Percentiles rank a stretch among this genome's conserved stretches.
Conservation (phyloP, 2,113 vertebrate species). For the Barbus barbus region DNA sequence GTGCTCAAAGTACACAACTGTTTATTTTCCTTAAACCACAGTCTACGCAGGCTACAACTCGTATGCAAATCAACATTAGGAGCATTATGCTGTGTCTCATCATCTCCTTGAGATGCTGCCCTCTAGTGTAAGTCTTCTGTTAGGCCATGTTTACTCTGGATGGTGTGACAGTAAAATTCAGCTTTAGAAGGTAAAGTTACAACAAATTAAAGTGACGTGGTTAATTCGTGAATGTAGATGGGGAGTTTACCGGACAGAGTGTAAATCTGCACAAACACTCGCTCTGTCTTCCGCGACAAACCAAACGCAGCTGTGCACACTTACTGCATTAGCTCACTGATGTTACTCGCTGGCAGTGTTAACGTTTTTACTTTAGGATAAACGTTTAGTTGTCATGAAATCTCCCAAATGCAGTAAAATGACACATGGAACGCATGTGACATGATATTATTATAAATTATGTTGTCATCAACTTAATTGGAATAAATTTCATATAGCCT, state of each 20-base stretch:
- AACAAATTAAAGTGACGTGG: not conserved
- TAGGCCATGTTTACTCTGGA: not conserved
- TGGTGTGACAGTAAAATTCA: not conserved
- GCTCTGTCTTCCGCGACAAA: too few relatives aligned
- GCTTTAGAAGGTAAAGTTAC: not conserved
- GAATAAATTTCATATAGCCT: too few relatives aligned
- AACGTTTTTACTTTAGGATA: not conserved
- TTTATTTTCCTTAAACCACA: not conserved
- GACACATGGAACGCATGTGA: not conserved
- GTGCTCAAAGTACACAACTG: too few relatives aligned
- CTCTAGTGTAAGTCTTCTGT: slow-evolving; percentile 42
- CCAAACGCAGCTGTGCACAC: not conserved
- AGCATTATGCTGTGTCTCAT: not conserved
- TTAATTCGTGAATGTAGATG: not conserved
- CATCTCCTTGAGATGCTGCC: slow-evolving; percentile 23
- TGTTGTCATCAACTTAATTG: not conserved
- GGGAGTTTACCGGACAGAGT: not conserved
- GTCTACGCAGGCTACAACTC: not conserved
- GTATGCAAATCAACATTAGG: not conserved
- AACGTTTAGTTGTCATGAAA: not conserved
- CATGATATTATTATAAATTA: not conserved
- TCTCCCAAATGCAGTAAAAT: not conserved
- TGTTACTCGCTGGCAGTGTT: not conserved
- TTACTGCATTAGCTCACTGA: not conserved
- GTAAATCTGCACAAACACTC: not conserved